These are phyloP conservation scores for Erannis defoliaria DNA, from an alignment of 2,888 invertebrate species.

Conservation along the genomic window DNA sequence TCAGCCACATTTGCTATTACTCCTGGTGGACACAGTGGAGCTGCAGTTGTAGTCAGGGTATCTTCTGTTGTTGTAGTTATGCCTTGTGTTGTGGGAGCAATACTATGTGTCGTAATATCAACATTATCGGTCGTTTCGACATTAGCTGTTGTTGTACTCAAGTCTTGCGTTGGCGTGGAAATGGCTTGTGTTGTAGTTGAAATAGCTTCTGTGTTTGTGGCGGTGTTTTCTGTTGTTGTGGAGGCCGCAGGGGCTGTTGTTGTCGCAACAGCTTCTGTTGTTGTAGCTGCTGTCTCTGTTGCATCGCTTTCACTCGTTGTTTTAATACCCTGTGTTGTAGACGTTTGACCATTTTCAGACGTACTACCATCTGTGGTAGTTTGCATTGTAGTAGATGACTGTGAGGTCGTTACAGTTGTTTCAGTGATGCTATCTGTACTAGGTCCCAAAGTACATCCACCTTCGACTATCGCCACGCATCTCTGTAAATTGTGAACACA, in stretches of 20 bases:
- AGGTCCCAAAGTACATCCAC: conserved; percentile 49
- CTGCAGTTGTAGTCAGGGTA: neutral
- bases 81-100: conserved; percentile 6
- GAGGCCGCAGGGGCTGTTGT: neutral
- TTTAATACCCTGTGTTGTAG: neutral
- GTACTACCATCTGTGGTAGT: neutral
- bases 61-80: conserved; percentile 10
- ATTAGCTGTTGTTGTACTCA: neutral
- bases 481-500: conserved; percentile 36
- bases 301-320: neutral
- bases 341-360: neutral
- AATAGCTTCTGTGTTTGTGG: neutral
- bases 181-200: neutral
- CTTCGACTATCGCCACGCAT: conserved; percentile 49
- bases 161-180: neutral
- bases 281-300: neutral
- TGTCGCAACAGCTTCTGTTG: neutral
- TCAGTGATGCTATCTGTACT: conserved; percentile 4
- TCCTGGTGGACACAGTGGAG: conserved; percentile 45
- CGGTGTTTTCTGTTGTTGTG: neutral
- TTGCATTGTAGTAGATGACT: neutral
- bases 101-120: neutral
- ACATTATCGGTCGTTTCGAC: too few species aligned
- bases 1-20: conserved; percentile 54
- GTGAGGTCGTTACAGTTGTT: neutral